Conservation (phyloP, 2,113 vertebrate species). For the Garra rufa region DNA sequence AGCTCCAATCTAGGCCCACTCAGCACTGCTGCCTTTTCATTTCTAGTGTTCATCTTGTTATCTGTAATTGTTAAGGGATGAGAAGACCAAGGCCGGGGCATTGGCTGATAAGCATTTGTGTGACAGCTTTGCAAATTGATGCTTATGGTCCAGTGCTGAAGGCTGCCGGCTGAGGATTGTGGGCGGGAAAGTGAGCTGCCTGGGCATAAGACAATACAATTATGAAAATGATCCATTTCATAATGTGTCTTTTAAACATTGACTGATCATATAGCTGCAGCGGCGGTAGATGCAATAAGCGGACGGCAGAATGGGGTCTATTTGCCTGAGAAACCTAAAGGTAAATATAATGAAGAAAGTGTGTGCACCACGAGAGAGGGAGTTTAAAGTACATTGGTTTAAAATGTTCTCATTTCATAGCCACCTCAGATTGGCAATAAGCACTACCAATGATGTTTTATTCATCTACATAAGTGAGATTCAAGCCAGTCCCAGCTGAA, state of each 20-base stretch:
- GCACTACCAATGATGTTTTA: conserved; percentile 50
- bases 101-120: conserved; percentile 61
- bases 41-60: conserved; percentile 76
- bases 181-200: conserved; percentile 26
- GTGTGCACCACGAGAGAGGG: conserved; percentile 5
- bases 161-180: conserved; percentile 42
- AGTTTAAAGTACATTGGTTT: conserved; percentile 30
- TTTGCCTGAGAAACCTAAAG: conserved; percentile 29
- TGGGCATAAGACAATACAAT: conserved; percentile 52
- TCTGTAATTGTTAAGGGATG: conserved; percentile 74
- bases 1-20: conserved; percentile 46
- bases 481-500: conserved; percentile 37
- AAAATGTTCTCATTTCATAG: conserved; percentile 37
- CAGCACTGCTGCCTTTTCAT: conserved; percentile 71
- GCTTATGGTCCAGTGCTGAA: conserved; percentile 51
- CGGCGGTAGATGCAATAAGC: conserved; percentile 6
- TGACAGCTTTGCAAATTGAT: conserved; percentile 62
- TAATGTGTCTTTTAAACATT: conserved; percentile 53
- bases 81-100: conserved; percentile 46
- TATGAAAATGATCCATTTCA: conserved; percentile 58
- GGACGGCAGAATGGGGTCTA: conserved; percentile 24
- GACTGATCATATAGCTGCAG: conserved; percentile 38
- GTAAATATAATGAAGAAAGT: conserved; percentile 48
- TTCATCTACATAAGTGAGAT: conserved; percentile 48
- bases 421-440: conserved; percentile 31